Conservation (phyloP, 2,888 invertebrate species). For the Pegoplata infirma region DNA sequence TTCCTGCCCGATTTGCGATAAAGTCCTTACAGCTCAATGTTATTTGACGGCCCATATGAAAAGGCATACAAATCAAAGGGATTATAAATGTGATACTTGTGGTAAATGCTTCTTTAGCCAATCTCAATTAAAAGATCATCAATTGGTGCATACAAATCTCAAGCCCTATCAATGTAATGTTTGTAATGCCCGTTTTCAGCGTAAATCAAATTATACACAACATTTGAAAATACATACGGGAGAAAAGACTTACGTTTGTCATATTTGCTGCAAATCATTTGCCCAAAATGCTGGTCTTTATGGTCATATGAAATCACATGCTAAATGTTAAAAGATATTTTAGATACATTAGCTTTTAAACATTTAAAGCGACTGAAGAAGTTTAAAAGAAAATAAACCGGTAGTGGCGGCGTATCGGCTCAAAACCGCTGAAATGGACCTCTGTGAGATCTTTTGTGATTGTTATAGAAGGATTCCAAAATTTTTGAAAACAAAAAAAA, state of each 20-base stretch:
- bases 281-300: constrained; percentile 61
- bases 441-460: too few species aligned
- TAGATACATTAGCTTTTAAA: too few species aligned
- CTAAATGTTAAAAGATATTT: constrained; percentile 10
- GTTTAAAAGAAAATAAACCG: too few species aligned
- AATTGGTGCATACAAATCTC: constrained; percentile 67
- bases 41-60: constrained; percentile 70
- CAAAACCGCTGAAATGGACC: too few species aligned
- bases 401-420: too few species aligned
- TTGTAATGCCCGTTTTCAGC: constrained; percentile 68
- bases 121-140: constrained; percentile 71
- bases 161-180: constrained; percentile 68
- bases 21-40: constrained; percentile 70
- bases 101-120: constrained; percentile 70
- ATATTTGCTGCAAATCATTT: constrained; percentile 62
- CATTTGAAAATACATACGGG: constrained; percentile 68
- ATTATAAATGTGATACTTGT: constrained; percentile 69
- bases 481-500: too few species aligned
- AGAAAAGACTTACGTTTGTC: constrained; percentile 60
- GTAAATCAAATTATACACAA: constrained; percentile 71
- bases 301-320: constrained; percentile 61
- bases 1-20: constrained; percentile 70
- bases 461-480: too few species aligned
- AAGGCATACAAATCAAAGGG: constrained; percentile 70
- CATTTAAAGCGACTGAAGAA: too few species aligned